Percentiles rank a stretch among this genome's conserved stretches.
Evolutionary conservation across 2,888 invertebrate species (phyloP).

Genomic region (Lomographa bimaculata): DNA sequence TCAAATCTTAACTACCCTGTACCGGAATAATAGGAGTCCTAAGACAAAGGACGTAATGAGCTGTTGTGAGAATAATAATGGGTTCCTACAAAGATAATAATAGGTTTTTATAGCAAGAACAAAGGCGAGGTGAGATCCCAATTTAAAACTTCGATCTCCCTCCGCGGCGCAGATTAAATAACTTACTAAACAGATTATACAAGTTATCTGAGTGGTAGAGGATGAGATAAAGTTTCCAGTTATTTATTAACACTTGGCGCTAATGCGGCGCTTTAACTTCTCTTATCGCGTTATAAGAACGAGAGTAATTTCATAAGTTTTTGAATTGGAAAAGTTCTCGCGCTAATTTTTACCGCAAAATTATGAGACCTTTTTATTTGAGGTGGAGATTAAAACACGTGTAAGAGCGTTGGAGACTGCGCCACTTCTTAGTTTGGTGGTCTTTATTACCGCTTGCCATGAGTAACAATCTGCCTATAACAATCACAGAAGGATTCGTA

Average conservation of each 20-base stretch:
- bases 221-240: constrained; percentile 27
- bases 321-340: constrained; percentile 4
- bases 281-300: constrained; percentile 7
- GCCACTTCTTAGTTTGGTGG: no score
- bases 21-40: constrained; percentile 22
- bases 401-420: no score
- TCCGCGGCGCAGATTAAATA: constrained; percentile 30
- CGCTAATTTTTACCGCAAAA: no score
- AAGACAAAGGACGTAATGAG: constrained; percentile 24
- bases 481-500: no score
- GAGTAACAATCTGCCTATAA: no score
- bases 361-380: no score
- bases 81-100: constrained; percentile 22
- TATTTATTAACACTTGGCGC: constrained; percentile 26
- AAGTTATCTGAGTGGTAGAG: constrained; percentile 33
- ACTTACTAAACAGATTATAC: constrained; percentile 45
- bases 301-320: constrained; percentile 4
- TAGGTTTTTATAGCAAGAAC: constrained; percentile 11
- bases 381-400: no score
- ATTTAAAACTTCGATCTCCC: constrained; percentile 33
- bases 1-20: constrained; percentile 40
- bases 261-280: constrained; percentile 14
- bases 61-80: constrained; percentile 29
- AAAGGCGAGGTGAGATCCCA: constrained; percentile 21
- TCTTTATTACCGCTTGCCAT: no score